A percentile compares a stretch with the other conserved stretches of the same genome.
These are phyloP conservation scores for Lytechinus pictus DNA, from an alignment of 35 echinoderm and acorn worm species.

Conservation along the genomic window DNA sequence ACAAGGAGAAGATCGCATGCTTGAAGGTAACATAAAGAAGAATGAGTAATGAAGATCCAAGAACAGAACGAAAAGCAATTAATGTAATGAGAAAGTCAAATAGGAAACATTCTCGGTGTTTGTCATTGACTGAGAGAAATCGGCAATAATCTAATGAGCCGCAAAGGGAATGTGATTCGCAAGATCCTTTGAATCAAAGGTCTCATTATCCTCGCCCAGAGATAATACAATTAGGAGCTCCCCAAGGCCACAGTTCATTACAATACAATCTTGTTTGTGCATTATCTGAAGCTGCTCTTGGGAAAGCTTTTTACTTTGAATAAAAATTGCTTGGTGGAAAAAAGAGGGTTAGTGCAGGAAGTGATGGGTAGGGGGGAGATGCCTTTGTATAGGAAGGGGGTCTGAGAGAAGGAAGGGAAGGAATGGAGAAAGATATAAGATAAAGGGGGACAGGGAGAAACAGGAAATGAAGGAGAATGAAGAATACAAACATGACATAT, in stretches of 20 bases:
- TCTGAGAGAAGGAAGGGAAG: background rate
- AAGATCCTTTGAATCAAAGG: background rate
- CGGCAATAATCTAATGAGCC: background rate
- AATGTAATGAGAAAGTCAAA: background rate
- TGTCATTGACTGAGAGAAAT: background rate
- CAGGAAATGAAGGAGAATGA: background rate
- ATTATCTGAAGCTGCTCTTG: too few species aligned
- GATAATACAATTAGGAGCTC: background rate
- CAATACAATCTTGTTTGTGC: too few species aligned
- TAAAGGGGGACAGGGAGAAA: background rate
- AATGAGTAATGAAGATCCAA: background rate
- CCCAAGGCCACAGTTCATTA: background rate
- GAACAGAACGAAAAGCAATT: background rate
- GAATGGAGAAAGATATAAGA: background rate
- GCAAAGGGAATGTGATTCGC: background rate
- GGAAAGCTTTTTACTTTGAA: background rate
- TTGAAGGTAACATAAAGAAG: background rate
- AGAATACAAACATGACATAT: background rate
- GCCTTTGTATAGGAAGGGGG: too few species aligned
- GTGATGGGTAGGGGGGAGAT: too few species aligned
- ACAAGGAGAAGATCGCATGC: background rate
- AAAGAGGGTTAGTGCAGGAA: too few species aligned
- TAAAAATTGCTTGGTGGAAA: too few species aligned
- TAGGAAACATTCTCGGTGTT: background rate
- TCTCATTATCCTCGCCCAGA: background rate